A percentile compares a stretch with the other conserved stretches of the same genome.
Conservation (phyloP, 2,888 invertebrate genomes). For the Agapostemon virescens region DNA sequence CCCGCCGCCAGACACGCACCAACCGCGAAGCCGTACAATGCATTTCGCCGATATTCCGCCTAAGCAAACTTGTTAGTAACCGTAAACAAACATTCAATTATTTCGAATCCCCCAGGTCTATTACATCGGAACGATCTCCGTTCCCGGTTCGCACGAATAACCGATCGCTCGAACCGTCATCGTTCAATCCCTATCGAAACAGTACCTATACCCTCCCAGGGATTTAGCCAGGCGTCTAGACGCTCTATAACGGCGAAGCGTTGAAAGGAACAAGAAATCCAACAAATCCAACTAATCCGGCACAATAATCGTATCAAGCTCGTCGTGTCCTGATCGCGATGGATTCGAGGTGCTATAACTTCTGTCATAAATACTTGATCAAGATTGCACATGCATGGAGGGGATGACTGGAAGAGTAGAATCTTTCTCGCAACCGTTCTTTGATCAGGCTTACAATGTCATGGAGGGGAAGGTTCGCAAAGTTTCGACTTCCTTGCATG, state of each 20-base stretch:
- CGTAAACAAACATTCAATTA: constrained; percentile 10
- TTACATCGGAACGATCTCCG: constrained; percentile 13
- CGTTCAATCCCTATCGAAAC: constrained; percentile 28
- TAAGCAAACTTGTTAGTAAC: constrained; percentile 13
- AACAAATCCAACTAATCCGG: neutral
- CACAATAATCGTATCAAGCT: neutral
- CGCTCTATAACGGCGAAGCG: neutral
- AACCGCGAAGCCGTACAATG: neutral
- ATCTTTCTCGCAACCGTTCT: too few relatives aligned
- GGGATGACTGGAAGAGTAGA: too few relatives aligned
- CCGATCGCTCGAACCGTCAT: neutral
- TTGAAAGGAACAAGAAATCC: neutral
- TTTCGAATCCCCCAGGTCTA: constrained; percentile 7
- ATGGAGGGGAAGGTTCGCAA: too few relatives aligned
- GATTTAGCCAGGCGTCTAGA: neutral
- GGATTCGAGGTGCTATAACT: constrained; percentile 19
- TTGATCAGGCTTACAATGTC: too few relatives aligned
- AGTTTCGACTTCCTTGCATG: too few relatives aligned
- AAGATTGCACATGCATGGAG: too few relatives aligned
- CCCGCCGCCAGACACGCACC: neutral
- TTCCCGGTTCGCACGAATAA: neutral
- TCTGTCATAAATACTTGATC: constrained; percentile 32
- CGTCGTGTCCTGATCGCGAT: neutral
- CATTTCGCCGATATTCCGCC: constrained; percentile 8
- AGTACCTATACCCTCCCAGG: neutral